Base-by-base conservation (phyloP, 2,113 vertebrate genomes). In the Numenius arquata region DNA sequence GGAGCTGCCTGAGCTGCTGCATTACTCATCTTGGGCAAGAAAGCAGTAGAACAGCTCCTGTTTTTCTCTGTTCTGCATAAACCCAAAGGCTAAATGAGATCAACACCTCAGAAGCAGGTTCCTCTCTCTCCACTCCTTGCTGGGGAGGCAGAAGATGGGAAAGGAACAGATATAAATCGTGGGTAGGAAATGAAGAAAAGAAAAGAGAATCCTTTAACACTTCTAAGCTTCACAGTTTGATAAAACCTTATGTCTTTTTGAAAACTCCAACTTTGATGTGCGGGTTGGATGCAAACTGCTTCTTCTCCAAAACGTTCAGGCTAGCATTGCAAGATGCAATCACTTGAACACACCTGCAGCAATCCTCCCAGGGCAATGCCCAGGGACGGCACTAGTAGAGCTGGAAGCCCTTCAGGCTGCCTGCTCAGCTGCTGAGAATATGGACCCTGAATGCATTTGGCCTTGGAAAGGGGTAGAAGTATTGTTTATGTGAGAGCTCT, bases 111-210 rank as follows among this genome's bases (percentile, higher is more conserved):
- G 59, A 62, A 72, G 7, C 47, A 71, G 15, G 5, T 55, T 74
- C 29, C 12, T 61, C 27, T 72, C 50, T 76, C 53, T 85, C 25
- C 8, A 7, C 1, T 43, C 38, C 32, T 59, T 68, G 20, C 30
- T 58, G 47, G 12, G 10, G 29, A 59, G 30, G 50, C 17, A 63
- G 32, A 63, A 48, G 48, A 7, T 47, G 50, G 45, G 25, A 76
- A 74, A 1, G 29, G 34, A 38, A 5, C 4, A 70, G 8, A 23
- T 29, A 1, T 1, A n/a, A 47, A 93, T 27, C 0, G 0, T 9
- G 67, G 29, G 7, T 5, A 76, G 74, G 36, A 74, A 61, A 32
- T 8, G 18, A 67, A 55, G 26, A 38, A 55, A 9, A 41, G 21
- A 68, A 79, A 48, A 83, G 90, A 13, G 4, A 14, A 32, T 61